Base-by-base conservation (phyloP, 2,888 invertebrate genomes). In the Leuctra nigra region DNA sequence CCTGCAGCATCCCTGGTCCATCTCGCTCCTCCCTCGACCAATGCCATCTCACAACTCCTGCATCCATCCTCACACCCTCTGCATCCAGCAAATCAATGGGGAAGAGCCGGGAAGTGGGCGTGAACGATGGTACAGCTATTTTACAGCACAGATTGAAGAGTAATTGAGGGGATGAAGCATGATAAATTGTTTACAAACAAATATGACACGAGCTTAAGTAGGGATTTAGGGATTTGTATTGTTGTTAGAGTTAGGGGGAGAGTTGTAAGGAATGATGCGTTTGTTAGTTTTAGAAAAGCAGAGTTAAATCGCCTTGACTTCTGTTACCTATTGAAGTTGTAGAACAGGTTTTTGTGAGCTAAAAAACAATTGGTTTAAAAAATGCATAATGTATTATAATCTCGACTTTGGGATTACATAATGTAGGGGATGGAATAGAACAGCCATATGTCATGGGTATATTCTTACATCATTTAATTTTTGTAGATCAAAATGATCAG, bases 1-100 rank as follows among this genome's bases (percentile, higher is more conserved):
- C 13, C 11, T 23, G 13, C 44, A 41, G 53, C 53, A 53, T 53
- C 53, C 23, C 24, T 53, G 53, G 23, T 41, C 41, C 53, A 53
- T 36, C 29, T 11, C 14, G 35, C 53, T 29, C 24, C 50, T 29
- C 53, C 53, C 53, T 22, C 33, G 41, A 53, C 53, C 53, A 53
- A 53, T 53, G 16, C 22, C 24, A 38, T 22, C 24, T 16, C 18
- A 7, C 18, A 22, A 22, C 44, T 23, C 23, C 44, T 29, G 23
- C 4, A 20, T 44, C 22, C 50, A 50, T 22, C 33, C 50, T 35
- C 50, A 4, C 20, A 2, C 29, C 4, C 22, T 9, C 16, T n/a
- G 16, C 16, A 29, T 18, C 33, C 20, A 18, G 22, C 50, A 35
- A 35, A 50, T 50, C 50, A 50, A 50, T 50, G n/a, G 50, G 29